Conservation (phyloP, 1,140 invertebrate genomes). For the Scaptomyza hsui region DNA sequence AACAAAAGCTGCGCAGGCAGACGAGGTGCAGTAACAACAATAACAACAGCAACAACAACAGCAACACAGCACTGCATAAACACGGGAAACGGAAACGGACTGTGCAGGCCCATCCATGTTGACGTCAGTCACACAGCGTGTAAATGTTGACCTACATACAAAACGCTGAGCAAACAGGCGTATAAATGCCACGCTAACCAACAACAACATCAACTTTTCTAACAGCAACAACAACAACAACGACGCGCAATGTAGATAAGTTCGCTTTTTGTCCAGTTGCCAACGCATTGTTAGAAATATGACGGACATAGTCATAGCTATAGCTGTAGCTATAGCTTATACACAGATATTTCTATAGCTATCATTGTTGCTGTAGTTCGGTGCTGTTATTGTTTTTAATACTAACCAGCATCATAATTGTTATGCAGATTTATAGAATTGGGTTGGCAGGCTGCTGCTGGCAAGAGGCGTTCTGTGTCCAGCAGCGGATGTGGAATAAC, state of each 20-base stretch:
- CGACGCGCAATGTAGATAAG: slow-evolving; percentile 59
- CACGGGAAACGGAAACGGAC: slow-evolving; percentile 76
- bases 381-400: slow-evolving; percentile 70
- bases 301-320: slow-evolving; percentile 47
- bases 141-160: slow-evolving; percentile 81
- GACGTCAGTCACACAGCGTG: slow-evolving; percentile 78
- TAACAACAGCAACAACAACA: slow-evolving; percentile 47
- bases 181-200: slow-evolving; percentile 76
- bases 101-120: slow-evolving; percentile 66
- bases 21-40: slow-evolving; percentile 55
- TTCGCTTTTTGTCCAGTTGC: slow-evolving; percentile 64
- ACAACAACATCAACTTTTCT: slow-evolving; percentile 39
- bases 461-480: slow-evolving; percentile 35
- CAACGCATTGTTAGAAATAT: slow-evolving; percentile 78
- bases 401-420: slow-evolving; percentile 73
- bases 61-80: slow-evolving; percentile 40
- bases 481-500: slow-evolving; percentile 44
- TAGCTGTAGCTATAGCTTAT: slow-evolving; percentile 15
- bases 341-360: slow-evolving; percentile 30
- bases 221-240: slow-evolving; percentile 44
- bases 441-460: slow-evolving; percentile 45
- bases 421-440: slow-evolving; percentile 78
- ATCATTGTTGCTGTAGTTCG: slow-evolving; percentile 17
- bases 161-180: slow-evolving; percentile 78
- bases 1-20: slow-evolving; percentile 14